Evolutionary conservation across 2,797 vertebrate species (phyloP).

Genomic region (Lemur catta): DNA sequence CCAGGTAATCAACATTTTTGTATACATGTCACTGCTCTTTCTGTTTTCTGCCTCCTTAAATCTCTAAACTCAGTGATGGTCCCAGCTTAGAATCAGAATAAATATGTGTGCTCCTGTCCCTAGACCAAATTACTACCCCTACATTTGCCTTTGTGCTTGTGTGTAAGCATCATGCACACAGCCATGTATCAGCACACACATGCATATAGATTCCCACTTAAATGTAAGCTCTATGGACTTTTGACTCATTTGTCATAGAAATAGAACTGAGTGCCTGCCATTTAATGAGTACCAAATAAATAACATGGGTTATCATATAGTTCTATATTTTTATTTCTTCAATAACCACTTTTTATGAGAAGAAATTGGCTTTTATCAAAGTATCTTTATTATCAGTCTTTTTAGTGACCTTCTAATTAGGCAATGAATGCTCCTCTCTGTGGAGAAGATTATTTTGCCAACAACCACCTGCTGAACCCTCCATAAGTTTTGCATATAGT

Average conservation of each 20-base stretch:
- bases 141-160: background rate
- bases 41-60: background rate
- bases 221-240: background rate
- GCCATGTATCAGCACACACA: background rate
- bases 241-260: background rate
- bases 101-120: background rate
- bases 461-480: background rate
- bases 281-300: background rate
- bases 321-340: background rate
- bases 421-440: background rate
- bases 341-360: background rate
- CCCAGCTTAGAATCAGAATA: background rate
- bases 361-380: background rate
- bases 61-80: background rate
- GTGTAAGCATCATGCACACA: background rate
- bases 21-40: background rate
- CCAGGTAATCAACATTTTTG: background rate
- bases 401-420: background rate
- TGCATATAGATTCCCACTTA: background rate
- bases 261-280: background rate
- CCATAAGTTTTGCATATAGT: background rate
- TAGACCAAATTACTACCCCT: background rate
- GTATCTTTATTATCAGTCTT: background rate
- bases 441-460: background rate
- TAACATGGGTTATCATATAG: background rate